Percentiles rank a stretch among this genome's conserved stretches.
Conservation (phyloP, 2,888 invertebrate species). For the Sesia apiformis region DNA sequence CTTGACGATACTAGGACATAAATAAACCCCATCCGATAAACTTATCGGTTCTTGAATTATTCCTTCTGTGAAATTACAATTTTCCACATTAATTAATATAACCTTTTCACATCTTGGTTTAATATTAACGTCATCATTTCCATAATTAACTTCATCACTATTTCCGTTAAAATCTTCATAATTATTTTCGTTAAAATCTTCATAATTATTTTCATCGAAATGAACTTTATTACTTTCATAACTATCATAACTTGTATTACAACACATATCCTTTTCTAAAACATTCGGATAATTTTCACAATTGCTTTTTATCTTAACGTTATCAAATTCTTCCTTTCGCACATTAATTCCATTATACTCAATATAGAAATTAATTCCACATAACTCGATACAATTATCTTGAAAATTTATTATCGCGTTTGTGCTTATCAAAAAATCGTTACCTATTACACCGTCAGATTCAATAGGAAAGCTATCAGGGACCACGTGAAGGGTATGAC, state of each 20-base stretch:
- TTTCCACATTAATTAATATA: neutral
- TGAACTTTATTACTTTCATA: too few species aligned
- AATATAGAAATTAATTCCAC: neutral
- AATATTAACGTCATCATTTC: neutral
- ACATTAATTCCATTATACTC: neutral
- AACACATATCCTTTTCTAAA: neutral
- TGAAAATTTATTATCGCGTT: slow-evolving; percentile 9
- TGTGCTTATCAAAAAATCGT: slow-evolving; percentile 9
- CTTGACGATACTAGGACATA: neutral
- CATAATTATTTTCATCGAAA: too few species aligned
- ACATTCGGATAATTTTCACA: neutral
- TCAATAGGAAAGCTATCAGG: slow-evolving; percentile 11
- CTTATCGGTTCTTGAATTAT: neutral
- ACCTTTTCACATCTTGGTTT: neutral
- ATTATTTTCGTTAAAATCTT: too few species aligned
- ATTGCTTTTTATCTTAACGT: neutral
- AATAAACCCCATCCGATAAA: too few species aligned
- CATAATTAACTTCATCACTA: too few species aligned
- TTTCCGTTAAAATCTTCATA: too few species aligned
- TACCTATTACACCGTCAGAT: slow-evolving; percentile 10
- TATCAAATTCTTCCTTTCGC: neutral
- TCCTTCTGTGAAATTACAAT: neutral
- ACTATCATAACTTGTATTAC: too few species aligned
- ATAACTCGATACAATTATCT: slow-evolving; percentile 3
- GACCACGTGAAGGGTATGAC: slow-evolving; percentile 9